phyloP scores from a whole-genome alignment of 1,140 invertebrate species.

The Drosophila rhopaloa region DNA sequence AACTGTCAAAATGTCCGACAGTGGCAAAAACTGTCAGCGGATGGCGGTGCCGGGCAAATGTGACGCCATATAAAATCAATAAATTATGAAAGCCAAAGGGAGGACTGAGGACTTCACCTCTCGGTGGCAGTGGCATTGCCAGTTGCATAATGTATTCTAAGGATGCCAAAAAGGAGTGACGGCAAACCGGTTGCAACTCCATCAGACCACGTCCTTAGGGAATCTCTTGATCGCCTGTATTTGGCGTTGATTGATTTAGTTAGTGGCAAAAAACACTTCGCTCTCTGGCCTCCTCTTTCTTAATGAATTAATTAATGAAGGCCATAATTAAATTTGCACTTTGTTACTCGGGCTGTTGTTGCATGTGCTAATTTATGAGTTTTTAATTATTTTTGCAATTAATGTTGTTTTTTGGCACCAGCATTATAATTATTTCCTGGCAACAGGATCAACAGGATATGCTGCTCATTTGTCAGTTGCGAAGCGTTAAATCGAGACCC shows the following conservation, averaged over 20 bases:
- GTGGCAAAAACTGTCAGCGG: constrained; percentile 78
- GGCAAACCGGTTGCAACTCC: constrained; percentile 59
- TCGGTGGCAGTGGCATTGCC: constrained; percentile 9
- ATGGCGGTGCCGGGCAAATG: constrained; percentile 57
- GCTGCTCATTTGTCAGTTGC: constrained; percentile 77
- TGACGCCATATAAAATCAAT: constrained; percentile 83
- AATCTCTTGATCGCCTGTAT: constrained; percentile 48
- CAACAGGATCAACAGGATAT: constrained; percentile 81
- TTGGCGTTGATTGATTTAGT: constrained; percentile 82
- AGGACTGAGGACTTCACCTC: background rate
- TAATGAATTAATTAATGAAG: constrained; percentile 79
- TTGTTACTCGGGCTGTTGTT: constrained; percentile 35
- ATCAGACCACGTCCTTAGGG: constrained; percentile 64
- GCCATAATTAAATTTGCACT: constrained; percentile 80
- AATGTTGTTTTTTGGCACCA: constrained; percentile 43
- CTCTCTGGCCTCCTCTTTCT: constrained; percentile 20
- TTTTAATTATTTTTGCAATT: constrained; percentile 82
- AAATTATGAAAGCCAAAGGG: constrained; percentile 69
- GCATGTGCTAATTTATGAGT: constrained; percentile 71
- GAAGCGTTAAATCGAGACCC: constrained; percentile 55
- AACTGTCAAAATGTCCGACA: constrained; percentile 79
- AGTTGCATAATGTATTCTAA: constrained; percentile 81
- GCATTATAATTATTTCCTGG: constrained; percentile 67
- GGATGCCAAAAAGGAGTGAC: constrained; percentile 51
- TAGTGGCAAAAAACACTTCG: constrained; percentile 39